Base-by-base conservation (phyloP, 2,888 invertebrate genomes). In the Hemicrepidius hirtus region DNA sequence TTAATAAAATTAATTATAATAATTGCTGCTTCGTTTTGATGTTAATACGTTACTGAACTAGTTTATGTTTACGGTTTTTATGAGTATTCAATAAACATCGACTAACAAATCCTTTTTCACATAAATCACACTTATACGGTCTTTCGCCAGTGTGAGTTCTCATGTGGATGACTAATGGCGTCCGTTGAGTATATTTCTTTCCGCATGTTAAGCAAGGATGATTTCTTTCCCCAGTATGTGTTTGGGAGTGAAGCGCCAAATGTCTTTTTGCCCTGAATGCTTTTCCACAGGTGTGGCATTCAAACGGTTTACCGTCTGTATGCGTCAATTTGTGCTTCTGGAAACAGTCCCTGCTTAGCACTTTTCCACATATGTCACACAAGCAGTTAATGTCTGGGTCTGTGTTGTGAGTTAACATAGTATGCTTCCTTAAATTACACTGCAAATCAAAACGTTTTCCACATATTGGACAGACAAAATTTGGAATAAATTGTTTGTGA, bases 191-290 rank as follows among this genome's bases (percentile, higher is more conserved):
- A 46, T 20, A 46, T 10, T 20, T 46, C 83, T 89, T 89, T 24
- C 88, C 87, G 84, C 89, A 89, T 81, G 87, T 86, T 74, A 87
- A 84, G 82, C 89, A 89, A 88, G 84, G 88, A 87, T 46, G 16
- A 62, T 89, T 89, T 83, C 88, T 88, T 85, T 89, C 89, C 0
- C 89, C 89, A 3, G 59, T 59, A 13, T 59, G 59, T 5, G 9
- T 20, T 13, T 18, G 32, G 6, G 18, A 13, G 21, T 59, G 59
- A 20, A 41, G 10, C 1, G 1, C n/a, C 9, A 59, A 21, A 16
- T 0, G 1, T n/a, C 1, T 40, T 6, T 16, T 12, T 4, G 16
- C 16, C 16, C 4, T 59, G 18, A 59, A 59, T 7, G 5, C n/a
- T 18, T 59, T 59, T 5, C 32, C 32, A 6, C 59, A 59, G 16